A percentile compares a stretch with the other conserved stretches of the same genome.
phyloP scores from a whole-genome alignment of 1,140 invertebrate genomes.

The Ooceraea biroi region DNA sequence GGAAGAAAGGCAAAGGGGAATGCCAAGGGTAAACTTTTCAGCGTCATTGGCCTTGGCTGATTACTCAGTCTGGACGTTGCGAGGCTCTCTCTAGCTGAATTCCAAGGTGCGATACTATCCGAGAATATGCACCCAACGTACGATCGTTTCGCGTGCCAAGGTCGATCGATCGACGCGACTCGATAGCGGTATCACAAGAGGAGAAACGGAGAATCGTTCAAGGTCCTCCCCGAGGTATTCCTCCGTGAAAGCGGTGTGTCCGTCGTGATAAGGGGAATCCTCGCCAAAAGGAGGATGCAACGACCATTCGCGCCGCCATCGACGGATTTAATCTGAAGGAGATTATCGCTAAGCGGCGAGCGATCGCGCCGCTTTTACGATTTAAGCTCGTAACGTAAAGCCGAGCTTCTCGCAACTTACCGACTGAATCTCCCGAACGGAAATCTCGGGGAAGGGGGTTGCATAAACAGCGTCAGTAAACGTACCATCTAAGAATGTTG shows the following conservation, averaged over 20 bases:
- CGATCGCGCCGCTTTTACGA: conserved; percentile 56
- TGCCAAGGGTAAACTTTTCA: conserved; percentile 44
- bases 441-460: conserved; percentile 26
- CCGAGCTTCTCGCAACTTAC: conserved; percentile 58
- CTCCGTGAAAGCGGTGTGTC: conserved; percentile 33
- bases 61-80: conserved; percentile 41
- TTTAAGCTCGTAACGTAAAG: conserved; percentile 58
- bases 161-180: conserved; percentile 29
- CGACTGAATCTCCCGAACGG: conserved; percentile 50
- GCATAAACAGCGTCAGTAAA: conserved; percentile 49
- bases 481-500: conserved; percentile 21
- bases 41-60: conserved; percentile 32
- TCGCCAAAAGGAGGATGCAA: conserved; percentile 43
- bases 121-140: not conserved
- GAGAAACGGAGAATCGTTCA: conserved; percentile 29
- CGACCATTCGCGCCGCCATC: conserved; percentile 45
- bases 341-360: conserved; percentile 58
- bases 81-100: not conserved
- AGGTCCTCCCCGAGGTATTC: conserved; percentile 3
- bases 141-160: conserved; percentile 26
- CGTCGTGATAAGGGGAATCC: conserved; percentile 48
- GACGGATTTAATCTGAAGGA: conserved; percentile 59
- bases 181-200: conserved; percentile 42
- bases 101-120: conserved; percentile 26
- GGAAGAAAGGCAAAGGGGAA: conserved; percentile 25